phyloP scores from a whole-genome alignment of 2,113 vertebrate species.

The Platycercus adscitus region DNA sequence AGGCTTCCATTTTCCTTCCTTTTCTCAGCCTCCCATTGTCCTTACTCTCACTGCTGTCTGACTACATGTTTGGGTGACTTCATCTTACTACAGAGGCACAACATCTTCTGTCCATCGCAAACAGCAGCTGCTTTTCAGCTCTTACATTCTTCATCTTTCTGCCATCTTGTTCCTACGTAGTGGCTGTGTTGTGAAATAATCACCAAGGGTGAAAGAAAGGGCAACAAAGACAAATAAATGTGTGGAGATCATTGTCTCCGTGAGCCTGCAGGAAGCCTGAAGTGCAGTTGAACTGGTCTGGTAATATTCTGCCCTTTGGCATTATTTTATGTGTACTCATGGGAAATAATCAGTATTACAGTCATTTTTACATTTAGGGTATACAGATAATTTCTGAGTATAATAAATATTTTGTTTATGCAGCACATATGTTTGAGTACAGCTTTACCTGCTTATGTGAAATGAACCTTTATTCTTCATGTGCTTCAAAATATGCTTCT shows the following conservation, averaged over 20 bases:
- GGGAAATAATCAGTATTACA: neutral
- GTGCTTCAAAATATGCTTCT: neutral
- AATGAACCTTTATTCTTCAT: neutral
- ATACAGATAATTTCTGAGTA: neutral
- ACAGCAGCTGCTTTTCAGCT: neutral
- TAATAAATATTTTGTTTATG: neutral
- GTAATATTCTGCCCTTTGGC: neutral
- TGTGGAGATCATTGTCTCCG: neutral
- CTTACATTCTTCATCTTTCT: neutral
- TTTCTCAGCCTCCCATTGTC: neutral
- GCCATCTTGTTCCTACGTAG: rapidly evolving
- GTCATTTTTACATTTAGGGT: neutral
- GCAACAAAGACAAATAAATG: neutral
- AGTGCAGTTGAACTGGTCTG: neutral
- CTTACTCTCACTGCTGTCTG: neutral
- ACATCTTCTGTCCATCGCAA: rapidly evolving
- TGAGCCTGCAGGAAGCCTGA: neutral
- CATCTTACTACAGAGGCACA: neutral
- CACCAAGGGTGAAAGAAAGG: neutral
- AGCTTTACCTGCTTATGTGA: neutral
- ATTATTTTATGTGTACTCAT: neutral
- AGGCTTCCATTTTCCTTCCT: neutral
- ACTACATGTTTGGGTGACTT: neutral
- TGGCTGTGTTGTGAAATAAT: neutral
- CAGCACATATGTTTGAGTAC: neutral